Evolutionary conservation across 92 coral and sea anemone species (phyloP).

Genomic region (Plumapathes pennacea): DNA sequence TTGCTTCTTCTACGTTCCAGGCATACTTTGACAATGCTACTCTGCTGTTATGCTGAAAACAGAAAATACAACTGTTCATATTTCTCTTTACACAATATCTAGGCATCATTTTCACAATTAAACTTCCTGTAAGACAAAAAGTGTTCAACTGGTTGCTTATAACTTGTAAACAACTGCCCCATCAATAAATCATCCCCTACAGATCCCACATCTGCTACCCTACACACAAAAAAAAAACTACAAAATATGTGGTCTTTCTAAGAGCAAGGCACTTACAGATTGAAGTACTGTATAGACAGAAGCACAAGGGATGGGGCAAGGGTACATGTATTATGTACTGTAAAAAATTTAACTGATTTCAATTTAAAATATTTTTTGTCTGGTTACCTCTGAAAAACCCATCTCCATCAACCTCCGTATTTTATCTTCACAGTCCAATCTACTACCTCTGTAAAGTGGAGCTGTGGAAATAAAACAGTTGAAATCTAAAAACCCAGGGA

Average conservation of each 20-base stretch:
- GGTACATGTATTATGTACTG: too few species aligned
- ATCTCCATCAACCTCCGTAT: constrained; percentile 79
- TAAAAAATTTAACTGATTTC: too few species aligned
- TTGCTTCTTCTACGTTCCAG: constrained; percentile 94
- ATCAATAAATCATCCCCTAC: constrained; percentile 64
- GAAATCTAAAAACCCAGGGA: too few species aligned
- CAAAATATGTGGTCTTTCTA: not conserved
- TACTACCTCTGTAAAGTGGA: too few species aligned
- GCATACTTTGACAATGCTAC: constrained; percentile 91
- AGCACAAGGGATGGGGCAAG: too few species aligned
- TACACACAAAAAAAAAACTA: not conserved
- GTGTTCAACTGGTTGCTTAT: too few species aligned
- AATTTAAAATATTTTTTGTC: too few species aligned
- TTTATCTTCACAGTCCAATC: constrained; percentile 71
- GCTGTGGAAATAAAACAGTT: too few species aligned
- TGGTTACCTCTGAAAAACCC: constrained; percentile 98
- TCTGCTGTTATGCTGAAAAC: constrained; percentile 76
- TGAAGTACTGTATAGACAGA: too few species aligned
- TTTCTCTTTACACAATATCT: too few species aligned
- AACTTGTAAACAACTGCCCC: too few species aligned
- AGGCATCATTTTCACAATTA: not conserved
- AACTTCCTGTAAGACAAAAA: not conserved
- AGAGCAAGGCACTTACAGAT: too few species aligned
- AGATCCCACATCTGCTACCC: not conserved
- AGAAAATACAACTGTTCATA: constrained; percentile 1